A percentile compares a stretch with the other conserved stretches of the same genome.
Evolutionary conservation across 1,140 invertebrate species (phyloP).

Genomic region (Heliconius himera): DNA sequence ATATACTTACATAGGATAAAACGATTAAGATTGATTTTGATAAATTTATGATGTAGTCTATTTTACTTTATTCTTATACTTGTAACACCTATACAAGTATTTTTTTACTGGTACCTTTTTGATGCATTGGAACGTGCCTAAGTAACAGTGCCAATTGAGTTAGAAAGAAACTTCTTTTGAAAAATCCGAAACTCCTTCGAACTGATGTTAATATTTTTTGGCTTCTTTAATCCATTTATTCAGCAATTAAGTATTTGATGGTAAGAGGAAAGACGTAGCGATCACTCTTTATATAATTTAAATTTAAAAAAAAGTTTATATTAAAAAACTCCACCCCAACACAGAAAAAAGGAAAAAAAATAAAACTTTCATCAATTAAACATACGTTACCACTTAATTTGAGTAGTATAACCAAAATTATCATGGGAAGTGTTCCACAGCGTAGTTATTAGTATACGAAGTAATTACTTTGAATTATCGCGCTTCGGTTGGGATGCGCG

Average conservation of each 20-base stretch:
- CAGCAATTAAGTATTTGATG: too few species aligned
- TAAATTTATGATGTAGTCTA: not conserved
- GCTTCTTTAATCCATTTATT: too few species aligned
- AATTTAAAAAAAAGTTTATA: not conserved
- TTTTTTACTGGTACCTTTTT: not conserved
- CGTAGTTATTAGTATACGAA: slow-evolving; percentile 62
- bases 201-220: not conserved
- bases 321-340: not conserved
- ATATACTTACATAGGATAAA: not conserved
- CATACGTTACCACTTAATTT: slow-evolving; percentile 16
- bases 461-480: slow-evolving; percentile 76
- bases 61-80: slow-evolving; percentile 3
- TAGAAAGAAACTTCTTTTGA: not conserved
- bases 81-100: not conserved
- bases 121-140: slow-evolving; percentile 1
- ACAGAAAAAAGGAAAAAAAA: not conserved
- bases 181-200: not conserved
- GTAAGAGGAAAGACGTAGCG: too few species aligned
- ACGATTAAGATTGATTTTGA: slow-evolving; percentile 1
- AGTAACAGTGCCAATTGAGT: not conserved
- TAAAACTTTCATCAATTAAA: slow-evolving; percentile 15
- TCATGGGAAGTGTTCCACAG: slow-evolving; percentile 21
- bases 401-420: slow-evolving; percentile 14
- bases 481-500: slow-evolving; percentile 65
- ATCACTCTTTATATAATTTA: not conserved